These are phyloP conservation scores for Lutjanus campechanus DNA, from an alignment of 2,797 vertebrate genomes.

Conservation along the genomic window DNA sequence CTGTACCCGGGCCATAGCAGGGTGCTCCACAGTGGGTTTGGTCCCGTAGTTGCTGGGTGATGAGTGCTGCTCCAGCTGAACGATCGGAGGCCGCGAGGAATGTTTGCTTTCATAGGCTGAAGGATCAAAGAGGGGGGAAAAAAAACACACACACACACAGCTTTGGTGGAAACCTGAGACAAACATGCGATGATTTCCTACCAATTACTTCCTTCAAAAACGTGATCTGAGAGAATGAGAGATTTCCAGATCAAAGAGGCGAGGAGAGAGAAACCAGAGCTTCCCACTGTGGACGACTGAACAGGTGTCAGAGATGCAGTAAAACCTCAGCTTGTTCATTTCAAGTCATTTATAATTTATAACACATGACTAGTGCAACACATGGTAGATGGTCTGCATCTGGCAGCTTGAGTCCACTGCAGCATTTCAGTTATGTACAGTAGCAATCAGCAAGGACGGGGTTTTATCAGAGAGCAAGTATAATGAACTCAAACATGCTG, in stretches of 20 bases:
- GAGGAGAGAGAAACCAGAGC: not conserved
- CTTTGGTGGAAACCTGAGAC: slow-evolving; percentile 13
- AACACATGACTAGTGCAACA: not conserved
- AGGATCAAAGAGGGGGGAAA: slow-evolving; percentile 19
- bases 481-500: too few relatives aligned
- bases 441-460: not conserved
- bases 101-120: slow-evolving; percentile 75
- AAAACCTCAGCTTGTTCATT: not conserved
- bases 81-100: slow-evolving; percentile 58
- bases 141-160: slow-evolving; percentile 1
- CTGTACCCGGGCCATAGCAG: slow-evolving; percentile 86
- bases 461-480: too few relatives aligned
- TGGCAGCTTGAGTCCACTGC: not conserved
- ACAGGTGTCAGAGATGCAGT: slow-evolving; percentile 18
- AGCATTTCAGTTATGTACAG: not conserved
- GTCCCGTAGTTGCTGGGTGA: slow-evolving; percentile 85
- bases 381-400: not conserved
- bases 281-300: not conserved
- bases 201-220: slow-evolving; percentile 16
- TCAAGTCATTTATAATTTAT: slow-evolving; percentile 1
- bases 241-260: slow-evolving; percentile 19
- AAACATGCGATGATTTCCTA: slow-evolving; percentile 31
- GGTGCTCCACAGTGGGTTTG: slow-evolving; percentile 82
- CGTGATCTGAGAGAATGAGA: slow-evolving; percentile 27
- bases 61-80: slow-evolving; percentile 83